Percentiles rank a stretch among this genome's conserved stretches.
phyloP scores from a whole-genome alignment of 2,888 invertebrate genomes.

The Pammene fasciana region DNA sequence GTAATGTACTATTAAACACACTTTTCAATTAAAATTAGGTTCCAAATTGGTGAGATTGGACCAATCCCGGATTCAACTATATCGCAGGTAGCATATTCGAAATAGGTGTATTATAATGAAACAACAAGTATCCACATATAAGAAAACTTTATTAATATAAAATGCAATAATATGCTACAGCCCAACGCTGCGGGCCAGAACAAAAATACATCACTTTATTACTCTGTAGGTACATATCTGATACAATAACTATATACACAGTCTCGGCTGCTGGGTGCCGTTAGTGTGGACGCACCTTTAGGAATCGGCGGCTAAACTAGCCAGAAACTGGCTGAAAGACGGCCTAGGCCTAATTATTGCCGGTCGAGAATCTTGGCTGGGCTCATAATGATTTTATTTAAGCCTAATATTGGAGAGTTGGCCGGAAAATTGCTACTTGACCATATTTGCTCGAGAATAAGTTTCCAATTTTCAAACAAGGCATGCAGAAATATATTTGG shows the following conservation, averaged over 20 bases:
- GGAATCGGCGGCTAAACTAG: not conserved
- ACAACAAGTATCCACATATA: conserved; percentile 67
- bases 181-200: conserved; percentile 46
- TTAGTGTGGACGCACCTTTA: conserved; percentile 8
- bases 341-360: not conserved
- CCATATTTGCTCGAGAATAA: no score
- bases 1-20: no score
- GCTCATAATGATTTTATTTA: no score
- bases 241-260: conserved; percentile 61
- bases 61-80: no score
- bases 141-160: conserved; percentile 81
- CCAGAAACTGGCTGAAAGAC: not conserved
- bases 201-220: conserved; percentile 51
- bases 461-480: no score
- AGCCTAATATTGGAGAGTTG: no score
- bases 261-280: conserved; percentile 45
- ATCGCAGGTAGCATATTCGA: no score
- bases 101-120: conserved; percentile 49
- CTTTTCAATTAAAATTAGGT: no score
- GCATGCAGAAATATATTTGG: no score
- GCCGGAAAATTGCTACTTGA: no score
- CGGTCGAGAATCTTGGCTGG: no score
- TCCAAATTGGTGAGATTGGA: no score
- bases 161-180: conserved; percentile 67
- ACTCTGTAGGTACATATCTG: conserved; percentile 61